Evolutionary conservation across 2,797 vertebrate genomes (phyloP), one percentile per base, ranked within the genome.

Genomic region (Geotrypetes seraphini): DNA sequence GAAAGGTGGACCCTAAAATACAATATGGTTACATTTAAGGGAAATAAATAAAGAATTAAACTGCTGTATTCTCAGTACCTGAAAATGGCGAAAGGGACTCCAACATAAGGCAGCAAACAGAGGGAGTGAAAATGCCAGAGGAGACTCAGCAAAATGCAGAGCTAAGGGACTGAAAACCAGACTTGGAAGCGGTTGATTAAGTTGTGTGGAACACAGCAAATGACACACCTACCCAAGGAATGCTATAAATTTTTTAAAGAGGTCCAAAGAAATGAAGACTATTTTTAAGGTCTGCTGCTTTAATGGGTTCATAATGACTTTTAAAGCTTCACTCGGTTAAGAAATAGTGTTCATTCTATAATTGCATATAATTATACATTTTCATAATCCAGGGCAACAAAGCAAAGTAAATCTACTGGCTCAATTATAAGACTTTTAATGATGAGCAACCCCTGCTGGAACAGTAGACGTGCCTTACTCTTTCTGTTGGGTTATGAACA

Each of bases 301-400:
- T 85, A 85, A 85, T 84, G 77, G 77, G 72, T 81, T 81, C 77
- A 56, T 85, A 85, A 84, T 77, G 78, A 81, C 73, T 85, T 79
- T 61, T 72, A 79, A 79, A 84, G 74, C 79, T 73, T 79, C 72
- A 75, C 58, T 79, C 51, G 69, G 63, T 75, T 71, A 79, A 83
- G 73, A 79, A 81, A 84, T 74, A 79, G 73, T 75, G 69, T 73
- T 79, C 71, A 74, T 74, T 81, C 79, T 73, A 72, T 84, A 85
- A 84, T 84, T 83, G 78, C 75, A 60, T 79, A 79, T 79, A 83
- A 83, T 84, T 81, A 81, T 70, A 73, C 60, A 79, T 75, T 71
- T 75, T 79, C 69, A 75, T 79, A 81, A 81, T 81, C 78, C 72
- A 60, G 60, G 56, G 66, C 36, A 40, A 69, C 53, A 54, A 57